phyloP scores from a whole-genome alignment of 2,888 invertebrate species.

The Dendrolimus houi region DNA sequence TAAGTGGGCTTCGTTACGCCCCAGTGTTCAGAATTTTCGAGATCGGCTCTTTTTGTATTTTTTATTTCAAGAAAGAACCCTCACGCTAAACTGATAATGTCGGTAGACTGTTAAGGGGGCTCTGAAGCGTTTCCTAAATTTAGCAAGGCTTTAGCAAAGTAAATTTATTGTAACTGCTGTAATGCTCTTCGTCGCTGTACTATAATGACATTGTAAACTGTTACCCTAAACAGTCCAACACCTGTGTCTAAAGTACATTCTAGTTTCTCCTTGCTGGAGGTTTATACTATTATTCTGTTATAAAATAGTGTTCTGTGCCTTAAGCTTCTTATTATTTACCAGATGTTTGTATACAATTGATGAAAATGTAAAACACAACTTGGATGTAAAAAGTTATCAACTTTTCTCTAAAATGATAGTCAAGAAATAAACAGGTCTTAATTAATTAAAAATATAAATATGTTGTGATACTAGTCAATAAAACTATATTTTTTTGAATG shows the following conservation, averaged over 20 bases:
- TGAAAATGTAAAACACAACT: too few species aligned
- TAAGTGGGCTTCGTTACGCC: conserved; percentile 73
- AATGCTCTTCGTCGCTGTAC: conserved; percentile 48
- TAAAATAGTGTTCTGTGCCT: background rate
- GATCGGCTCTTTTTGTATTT: conserved; percentile 51
- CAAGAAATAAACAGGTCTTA: too few species aligned
- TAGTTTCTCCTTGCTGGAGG: conserved; percentile 13
- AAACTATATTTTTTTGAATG: too few species aligned
- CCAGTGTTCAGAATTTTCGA: conserved; percentile 59
- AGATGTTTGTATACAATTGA: too few species aligned
- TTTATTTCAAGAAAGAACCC: conserved; percentile 54
- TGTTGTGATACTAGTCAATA: too few species aligned
- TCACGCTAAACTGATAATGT: conserved; percentile 71
- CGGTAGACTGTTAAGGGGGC: conserved; percentile 37
- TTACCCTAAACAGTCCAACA: conserved; percentile 50
- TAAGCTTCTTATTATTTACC: too few species aligned
- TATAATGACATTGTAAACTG: conserved; percentile 52
- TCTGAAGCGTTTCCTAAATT: conserved; percentile 31
- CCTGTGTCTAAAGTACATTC: conserved; percentile 31
- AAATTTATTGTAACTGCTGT: conserved; percentile 64
- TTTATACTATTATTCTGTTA: background rate
- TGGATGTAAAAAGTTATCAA: too few species aligned
- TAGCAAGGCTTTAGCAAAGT: conserved; percentile 51
- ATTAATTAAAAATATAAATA: too few species aligned
- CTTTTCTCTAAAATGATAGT: too few species aligned